A percentile compares a stretch with the other conserved stretches of the same genome.
Conservation (phyloP, 2,113 vertebrate genomes). For the Mionectes macconnelli region DNA sequence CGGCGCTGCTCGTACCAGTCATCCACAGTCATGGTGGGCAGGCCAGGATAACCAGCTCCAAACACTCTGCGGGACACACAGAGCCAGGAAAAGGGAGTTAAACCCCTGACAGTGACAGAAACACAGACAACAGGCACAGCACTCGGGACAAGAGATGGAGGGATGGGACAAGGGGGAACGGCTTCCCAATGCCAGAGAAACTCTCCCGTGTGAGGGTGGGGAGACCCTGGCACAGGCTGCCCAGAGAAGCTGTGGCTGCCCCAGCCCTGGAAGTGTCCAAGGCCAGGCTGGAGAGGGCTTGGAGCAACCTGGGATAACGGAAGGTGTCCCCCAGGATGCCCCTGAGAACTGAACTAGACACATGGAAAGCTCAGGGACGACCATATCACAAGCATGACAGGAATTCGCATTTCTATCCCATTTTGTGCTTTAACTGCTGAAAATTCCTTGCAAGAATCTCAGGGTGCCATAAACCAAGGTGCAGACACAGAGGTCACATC, state of each 20-base stretch:
- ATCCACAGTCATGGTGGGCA: constrained; percentile 91
- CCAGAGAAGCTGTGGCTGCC: background rate
- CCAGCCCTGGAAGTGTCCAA: background rate
- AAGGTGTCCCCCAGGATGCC: background rate
- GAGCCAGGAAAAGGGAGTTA: background rate
- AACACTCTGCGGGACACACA: constrained; percentile 79
- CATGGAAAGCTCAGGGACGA: background rate
- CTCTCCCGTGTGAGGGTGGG: rapidly evolving
- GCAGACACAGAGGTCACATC: background rate
- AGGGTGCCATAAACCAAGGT: background rate
- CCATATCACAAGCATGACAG: background rate
- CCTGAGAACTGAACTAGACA: background rate
- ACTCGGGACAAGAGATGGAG: background rate
- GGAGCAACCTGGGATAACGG: background rate
- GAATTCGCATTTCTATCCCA: background rate
- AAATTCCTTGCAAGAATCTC: background rate
- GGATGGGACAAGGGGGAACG: background rate
- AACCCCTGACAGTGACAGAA: rapidly evolving
- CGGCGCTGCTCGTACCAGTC: constrained; percentile 93
- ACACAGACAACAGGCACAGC: background rate
- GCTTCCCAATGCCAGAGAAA: background rate
- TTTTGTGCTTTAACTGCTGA: background rate
- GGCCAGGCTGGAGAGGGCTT: rapidly evolving
- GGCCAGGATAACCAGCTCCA: constrained; percentile 90
- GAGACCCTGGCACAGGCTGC: background rate